These are phyloP conservation scores for Oreochromis mossambicus DNA, from an alignment of 2,797 vertebrate genomes.

Conservation along the genomic window DNA sequence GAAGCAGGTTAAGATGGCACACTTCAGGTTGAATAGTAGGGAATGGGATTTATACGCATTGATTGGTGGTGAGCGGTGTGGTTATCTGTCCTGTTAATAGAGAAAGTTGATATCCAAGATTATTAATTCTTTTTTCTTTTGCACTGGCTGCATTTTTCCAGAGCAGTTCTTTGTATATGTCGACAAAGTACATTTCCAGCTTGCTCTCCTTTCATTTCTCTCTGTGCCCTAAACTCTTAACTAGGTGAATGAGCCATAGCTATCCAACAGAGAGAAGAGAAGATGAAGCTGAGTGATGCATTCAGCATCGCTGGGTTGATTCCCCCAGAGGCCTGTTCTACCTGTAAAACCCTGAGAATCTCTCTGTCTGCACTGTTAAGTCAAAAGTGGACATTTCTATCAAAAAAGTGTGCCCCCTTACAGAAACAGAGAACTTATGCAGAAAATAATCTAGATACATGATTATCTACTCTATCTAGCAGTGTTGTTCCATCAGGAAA, in stretches of 20 bases:
- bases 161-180: not conserved
- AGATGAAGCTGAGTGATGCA: constrained; percentile 37
- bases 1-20: constrained; percentile 28
- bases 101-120: constrained; percentile 50
- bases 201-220: not conserved
- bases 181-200: not conserved
- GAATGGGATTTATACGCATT: constrained; percentile 72
- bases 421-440: not conserved
- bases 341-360: constrained; percentile 16
- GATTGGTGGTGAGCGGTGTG: constrained; percentile 48
- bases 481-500: too few relatives aligned
- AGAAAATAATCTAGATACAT: not conserved
- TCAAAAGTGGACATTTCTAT: constrained; percentile 26
- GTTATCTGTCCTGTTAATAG: constrained; percentile 73
- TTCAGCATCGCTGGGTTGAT: constrained; percentile 17
- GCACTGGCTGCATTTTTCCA: not conserved
- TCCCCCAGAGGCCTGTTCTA: constrained; percentile 8
- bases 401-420: not conserved
- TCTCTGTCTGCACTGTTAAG: constrained; percentile 2
- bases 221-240: not conserved
- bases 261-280: constrained; percentile 42
- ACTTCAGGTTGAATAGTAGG: constrained; percentile 44
- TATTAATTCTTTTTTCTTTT: constrained; percentile 5
- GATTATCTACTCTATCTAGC: not conserved
- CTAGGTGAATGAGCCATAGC: constrained; percentile 39